Evolutionary conservation across 35 echinoderm and acorn worm species (phyloP), one percentile per base, ranked within the genome.

Genomic region (Apostichopus japonicus): DNA sequence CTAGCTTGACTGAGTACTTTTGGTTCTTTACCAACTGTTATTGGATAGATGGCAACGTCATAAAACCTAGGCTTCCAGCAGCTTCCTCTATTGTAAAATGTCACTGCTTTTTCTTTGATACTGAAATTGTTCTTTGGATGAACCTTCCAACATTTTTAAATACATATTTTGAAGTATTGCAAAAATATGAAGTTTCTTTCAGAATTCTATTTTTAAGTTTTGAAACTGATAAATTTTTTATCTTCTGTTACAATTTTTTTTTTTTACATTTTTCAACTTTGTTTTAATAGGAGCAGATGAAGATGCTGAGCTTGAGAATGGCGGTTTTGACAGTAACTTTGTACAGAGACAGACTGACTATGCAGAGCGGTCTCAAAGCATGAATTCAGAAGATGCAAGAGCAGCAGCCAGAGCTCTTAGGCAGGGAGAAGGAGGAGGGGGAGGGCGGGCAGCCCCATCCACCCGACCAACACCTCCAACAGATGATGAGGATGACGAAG

Each of bases 401-500:
- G 96, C 94, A 1, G 96, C 96, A 55, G 94, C 79, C n/a, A 92
- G 75, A 7, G 96, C 96, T 8, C 54, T 98, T 16, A 77, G 96
- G 2, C 92, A 95, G 61, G 33, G 33, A 44, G 33, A 44, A 44
- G 87, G 51, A 90, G 70, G 73, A 56, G 4, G 94, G 1, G 89
- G 93, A 59, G 80, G 44, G 81, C 55, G 77, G 62, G 9, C 57
- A 27, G 24, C 11, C 19, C 24, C 65, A 59, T 11, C 55, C 13
- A 52, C 63, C 8, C 53, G 61, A 19, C 53, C 80, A 59, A 73
- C 92, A 72, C 23, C 83, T 44, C n/a, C 90, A 92, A 56, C 55
- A 53, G 90, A 52, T 90, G 94, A 95, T 4, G 96, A 98, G 5
- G 96, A 98, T 67, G 96, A 97, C 8, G 95, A 94, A 90, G 96